Conservation (phyloP, 2,888 invertebrate genomes). For the Macrophya alboannulata region DNA sequence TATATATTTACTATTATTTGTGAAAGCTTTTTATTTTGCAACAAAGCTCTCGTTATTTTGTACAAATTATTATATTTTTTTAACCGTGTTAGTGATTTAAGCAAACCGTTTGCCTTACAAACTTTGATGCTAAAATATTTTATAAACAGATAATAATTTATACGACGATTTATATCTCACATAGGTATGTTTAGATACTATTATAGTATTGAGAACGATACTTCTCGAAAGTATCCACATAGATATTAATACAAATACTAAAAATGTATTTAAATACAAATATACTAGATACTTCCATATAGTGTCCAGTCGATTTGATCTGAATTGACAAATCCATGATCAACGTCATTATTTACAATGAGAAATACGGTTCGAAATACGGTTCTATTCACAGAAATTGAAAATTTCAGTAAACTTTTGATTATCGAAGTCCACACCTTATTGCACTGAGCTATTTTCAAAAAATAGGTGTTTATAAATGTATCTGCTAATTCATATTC, state of each 20-base stretch:
- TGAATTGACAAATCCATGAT: neutral
- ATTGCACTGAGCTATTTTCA: too few relatives aligned
- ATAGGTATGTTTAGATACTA: neutral
- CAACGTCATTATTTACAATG: neutral
- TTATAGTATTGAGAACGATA: neutral
- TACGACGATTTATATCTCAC: slow-evolving; percentile 1
- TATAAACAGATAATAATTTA: neutral
- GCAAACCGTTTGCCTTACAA: slow-evolving; percentile 31
- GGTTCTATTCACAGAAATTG: neutral
- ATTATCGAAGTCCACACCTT: neutral
- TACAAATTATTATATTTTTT: slow-evolving; percentile 42
- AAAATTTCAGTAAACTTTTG: neutral
- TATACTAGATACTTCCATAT: neutral
- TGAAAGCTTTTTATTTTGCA: neutral
- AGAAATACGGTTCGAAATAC: neutral
- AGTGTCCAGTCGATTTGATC: neutral
- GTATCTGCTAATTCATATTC: neutral
- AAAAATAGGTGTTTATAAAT: neutral
- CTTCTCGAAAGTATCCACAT: neutral
- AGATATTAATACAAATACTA: neutral
- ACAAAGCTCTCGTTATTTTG: slow-evolving; percentile 36
- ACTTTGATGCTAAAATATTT: slow-evolving; percentile 37
- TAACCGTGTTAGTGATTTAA: neutral
- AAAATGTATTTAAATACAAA: neutral
- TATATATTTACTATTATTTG: slow-evolving; percentile 31